Evolutionary conservation across 2,888 invertebrate genomes (phyloP).

Genomic region (Nysson spinosus): DNA sequence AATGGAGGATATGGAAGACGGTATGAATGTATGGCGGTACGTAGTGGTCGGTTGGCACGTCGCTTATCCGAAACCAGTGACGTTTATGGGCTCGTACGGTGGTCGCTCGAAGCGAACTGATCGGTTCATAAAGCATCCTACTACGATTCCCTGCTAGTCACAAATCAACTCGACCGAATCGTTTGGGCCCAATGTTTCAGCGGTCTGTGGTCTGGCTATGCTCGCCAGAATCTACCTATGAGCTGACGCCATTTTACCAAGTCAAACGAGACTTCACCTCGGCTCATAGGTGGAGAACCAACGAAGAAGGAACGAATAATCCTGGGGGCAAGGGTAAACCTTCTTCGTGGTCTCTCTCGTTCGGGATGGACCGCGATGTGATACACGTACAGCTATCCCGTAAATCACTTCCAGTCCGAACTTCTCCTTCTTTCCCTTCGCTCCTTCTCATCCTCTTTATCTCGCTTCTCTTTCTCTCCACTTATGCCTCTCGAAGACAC

Average conservation of each 20-base stretch:
- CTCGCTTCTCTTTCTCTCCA: background rate
- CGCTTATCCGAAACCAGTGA: conserved; percentile 61
- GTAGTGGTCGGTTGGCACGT: conserved; percentile 33
- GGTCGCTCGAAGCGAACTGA: conserved; percentile 60
- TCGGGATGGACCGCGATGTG: conserved; percentile 67
- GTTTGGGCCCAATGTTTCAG: conserved; percentile 59
- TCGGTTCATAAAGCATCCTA: conserved; percentile 70
- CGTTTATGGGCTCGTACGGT: conserved; percentile 67
- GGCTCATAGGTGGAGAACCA: too few species aligned
- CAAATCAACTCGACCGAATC: conserved; percentile 70
- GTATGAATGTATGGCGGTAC: conserved; percentile 4
- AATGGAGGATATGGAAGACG: background rate
- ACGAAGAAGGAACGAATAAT: conserved; percentile 37
- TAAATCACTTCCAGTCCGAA: conserved; percentile 72
- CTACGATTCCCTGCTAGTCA: conserved; percentile 62
- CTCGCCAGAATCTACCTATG: conserved; percentile 47
- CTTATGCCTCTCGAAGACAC: conserved; percentile 8
- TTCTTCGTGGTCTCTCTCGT: conserved; percentile 56
- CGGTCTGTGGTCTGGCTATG: conserved; percentile 54
- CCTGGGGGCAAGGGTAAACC: conserved; percentile 55
- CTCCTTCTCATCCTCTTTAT: conserved; percentile 6
- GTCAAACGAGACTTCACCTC: conserved; percentile 41
- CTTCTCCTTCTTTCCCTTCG: conserved; percentile 52
- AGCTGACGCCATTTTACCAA: conserved; percentile 47
- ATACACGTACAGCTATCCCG: conserved; percentile 74